Evolutionary conservation across 1,140 invertebrate genomes (phyloP).

Genomic region (fruit fly (Drosophila melanogaster)): DNA sequence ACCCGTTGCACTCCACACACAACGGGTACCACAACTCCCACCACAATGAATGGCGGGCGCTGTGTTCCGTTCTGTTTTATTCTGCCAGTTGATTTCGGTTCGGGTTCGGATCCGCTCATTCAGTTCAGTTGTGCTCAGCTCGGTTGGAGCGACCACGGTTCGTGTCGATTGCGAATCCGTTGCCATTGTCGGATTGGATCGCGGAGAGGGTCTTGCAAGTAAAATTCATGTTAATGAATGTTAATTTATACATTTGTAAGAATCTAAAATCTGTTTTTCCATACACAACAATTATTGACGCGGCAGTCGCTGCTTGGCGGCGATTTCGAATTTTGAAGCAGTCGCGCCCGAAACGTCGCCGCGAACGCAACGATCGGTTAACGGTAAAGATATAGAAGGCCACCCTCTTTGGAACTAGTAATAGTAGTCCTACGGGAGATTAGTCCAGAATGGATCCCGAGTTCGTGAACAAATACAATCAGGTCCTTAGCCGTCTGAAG

Average conservation of each 20-base stretch:
- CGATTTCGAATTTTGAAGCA: constrained; percentile 54
- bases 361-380: constrained; percentile 25
- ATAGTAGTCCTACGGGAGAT: background rate
- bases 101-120: constrained; percentile 35
- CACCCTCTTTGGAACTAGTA: no score
- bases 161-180: constrained; percentile 44
- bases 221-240: constrained; percentile 81
- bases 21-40: constrained; percentile 49
- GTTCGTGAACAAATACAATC: constrained; percentile 75
- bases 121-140: constrained; percentile 23
- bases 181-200: constrained; percentile 16
- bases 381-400: constrained; percentile 7
- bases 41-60: constrained; percentile 55
- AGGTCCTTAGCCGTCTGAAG: constrained; percentile 65
- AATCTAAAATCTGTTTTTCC: constrained; percentile 69
- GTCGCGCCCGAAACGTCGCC: constrained; percentile 48
- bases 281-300: constrained; percentile 52
- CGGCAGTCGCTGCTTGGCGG: constrained; percentile 19
- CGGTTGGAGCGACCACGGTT: constrained; percentile 24
- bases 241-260: constrained; percentile 82
- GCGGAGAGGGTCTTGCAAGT: constrained; percentile 42
- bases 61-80: constrained; percentile 50
- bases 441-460: constrained; percentile 63
- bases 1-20: constrained; percentile 10
- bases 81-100: constrained; percentile 47